phyloP scores from a whole-genome alignment of 2,113 vertebrate species.

The chimpanzee (Pan troglodytes) region DNA sequence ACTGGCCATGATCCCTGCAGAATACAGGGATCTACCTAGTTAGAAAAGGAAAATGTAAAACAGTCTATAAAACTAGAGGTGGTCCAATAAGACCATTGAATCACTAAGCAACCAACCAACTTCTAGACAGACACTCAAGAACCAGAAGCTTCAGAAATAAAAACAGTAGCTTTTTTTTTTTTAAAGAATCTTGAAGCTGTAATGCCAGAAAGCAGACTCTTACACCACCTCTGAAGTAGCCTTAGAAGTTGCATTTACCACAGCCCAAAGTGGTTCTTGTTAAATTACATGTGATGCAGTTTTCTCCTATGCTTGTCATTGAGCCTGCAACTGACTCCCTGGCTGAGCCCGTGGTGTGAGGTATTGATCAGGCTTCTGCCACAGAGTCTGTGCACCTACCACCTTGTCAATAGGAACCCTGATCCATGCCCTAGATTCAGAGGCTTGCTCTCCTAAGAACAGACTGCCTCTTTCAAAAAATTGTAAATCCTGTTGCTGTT shows the following conservation, averaged over 20 bases:
- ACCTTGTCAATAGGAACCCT: no score
- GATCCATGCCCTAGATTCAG: no score
- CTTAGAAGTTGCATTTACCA: neutral
- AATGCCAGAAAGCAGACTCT: neutral
- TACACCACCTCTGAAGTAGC: neutral
- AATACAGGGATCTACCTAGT: slow-evolving; percentile 87
- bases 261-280: neutral
- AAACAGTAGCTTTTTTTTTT: neutral
- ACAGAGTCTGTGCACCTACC: no score
- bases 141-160: neutral
- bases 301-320: neutral
- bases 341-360: no score
- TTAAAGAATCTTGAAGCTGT: neutral
- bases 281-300: neutral
- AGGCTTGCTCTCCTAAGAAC: no score
- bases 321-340: no score
- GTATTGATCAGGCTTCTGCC: no score
- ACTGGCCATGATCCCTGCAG: slow-evolving; percentile 95
- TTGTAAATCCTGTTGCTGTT: no score
- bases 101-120: neutral
- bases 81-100: neutral
- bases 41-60: neutral
- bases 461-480: no score
- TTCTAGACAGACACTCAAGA: neutral
- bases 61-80: neutral